Base-by-base conservation (phyloP, 2,888 invertebrate species). In the Pollenia griseotomentosa region DNA sequence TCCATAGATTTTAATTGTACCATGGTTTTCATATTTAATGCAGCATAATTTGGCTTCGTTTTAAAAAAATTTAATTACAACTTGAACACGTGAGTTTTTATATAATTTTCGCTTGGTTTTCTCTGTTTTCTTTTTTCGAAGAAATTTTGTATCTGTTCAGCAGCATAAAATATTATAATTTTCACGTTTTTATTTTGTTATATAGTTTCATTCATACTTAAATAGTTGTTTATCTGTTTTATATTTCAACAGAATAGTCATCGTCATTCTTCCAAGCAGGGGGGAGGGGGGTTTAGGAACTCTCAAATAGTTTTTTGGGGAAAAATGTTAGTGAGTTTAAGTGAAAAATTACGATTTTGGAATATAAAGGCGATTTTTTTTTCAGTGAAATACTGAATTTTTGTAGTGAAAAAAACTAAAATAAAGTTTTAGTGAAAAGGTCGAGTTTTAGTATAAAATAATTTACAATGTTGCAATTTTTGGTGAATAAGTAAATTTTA, bases 161-260 rank as follows among this genome's bases (percentile, higher is more conserved):
- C 65, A 53, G 65, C 46, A 68, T 16, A 57, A 57, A 46, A 68
- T 59, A 33, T n/a, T 40, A 66, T 78, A 10, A 12, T 68, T 16
- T 61, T 59, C 79, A 79, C 79, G 79, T 79, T 70, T 79, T 51
- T 44, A 9, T 14, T 57, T 46, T 73, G 23, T 59, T 63, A 65
- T 61, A 51, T 16, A 40, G 16, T 61, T 53, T 75, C 63, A 65
- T 53, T 75, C 63, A 65, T 75, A 75, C 65, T 75, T 63, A 65
- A 75, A 75, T 75, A 40, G 42, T 75, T 63, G 53, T 53, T 75
- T 44, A n/a, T 51, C 12, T 65, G 11, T 53, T 51, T 33, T 46
- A 57, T 48, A 46, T 74, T 61, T 14, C 40, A 40, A 8, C 40
- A 51, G 40, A 53, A 42, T 19, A 51, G 53, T 63, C 75, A 23